These are phyloP conservation scores for Deladenus siricidicola DNA, from an alignment of 2,888 invertebrate species.

Conservation along the genomic window DNA sequence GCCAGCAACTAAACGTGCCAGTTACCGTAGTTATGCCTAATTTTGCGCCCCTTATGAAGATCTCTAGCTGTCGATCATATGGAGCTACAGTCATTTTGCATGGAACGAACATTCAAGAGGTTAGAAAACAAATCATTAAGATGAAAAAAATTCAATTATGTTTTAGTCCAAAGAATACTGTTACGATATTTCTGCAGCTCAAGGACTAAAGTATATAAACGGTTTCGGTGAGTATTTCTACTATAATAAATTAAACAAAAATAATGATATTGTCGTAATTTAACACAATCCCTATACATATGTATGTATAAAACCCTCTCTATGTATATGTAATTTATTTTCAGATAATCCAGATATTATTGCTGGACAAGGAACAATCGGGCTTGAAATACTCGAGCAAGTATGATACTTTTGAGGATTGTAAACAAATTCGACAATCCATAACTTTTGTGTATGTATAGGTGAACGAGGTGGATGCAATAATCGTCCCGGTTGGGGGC, in stretches of 20 bases:
- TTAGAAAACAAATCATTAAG: neutral
- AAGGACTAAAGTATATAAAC: constrained; percentile 73
- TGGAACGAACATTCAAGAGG: constrained; percentile 57
- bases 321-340: neutral
- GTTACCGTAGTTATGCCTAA: constrained; percentile 88
- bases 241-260: too few species aligned
- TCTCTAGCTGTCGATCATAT: constrained; percentile 74
- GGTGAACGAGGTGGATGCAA: constrained; percentile 73
- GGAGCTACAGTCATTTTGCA: constrained; percentile 76
- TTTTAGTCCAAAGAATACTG: constrained; percentile 68
- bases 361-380: constrained; percentile 88
- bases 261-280: too few species aligned
- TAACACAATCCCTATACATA: too few species aligned
- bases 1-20: constrained; percentile 64
- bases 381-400: constrained; percentile 82
- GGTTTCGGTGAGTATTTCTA: constrained; percentile 64
- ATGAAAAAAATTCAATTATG: neutral
- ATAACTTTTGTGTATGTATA: constrained; percentile 6
- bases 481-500: constrained; percentile 86
- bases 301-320: too few species aligned
- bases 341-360: constrained; percentile 79
- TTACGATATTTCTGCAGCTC: constrained; percentile 67
- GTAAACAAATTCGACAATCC: neutral
- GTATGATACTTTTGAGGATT: constrained; percentile 5
- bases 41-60: constrained; percentile 89